Conservation (phyloP, 2,888 invertebrate genomes). For the Cantharis rufa region DNA sequence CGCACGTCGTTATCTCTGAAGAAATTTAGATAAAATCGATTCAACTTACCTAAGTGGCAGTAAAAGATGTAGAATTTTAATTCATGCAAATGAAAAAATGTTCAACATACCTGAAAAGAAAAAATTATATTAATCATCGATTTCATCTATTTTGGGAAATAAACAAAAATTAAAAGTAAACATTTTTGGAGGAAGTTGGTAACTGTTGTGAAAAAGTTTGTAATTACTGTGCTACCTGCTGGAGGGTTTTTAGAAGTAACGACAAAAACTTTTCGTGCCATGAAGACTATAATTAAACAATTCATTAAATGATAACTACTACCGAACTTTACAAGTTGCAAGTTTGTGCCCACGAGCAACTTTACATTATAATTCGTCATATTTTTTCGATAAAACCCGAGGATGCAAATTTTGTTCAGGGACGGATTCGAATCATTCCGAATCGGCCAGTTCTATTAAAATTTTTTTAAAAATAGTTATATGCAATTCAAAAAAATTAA, state of each 20-base stretch:
- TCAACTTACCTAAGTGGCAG: not conserved
- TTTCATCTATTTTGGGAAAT: not conserved
- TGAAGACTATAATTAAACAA: constrained; percentile 11
- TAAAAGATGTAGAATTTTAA: not conserved
- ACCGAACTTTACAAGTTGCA: constrained; percentile 16
- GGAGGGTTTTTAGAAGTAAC: not conserved
- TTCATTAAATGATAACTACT: constrained; percentile 18
- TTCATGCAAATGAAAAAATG: not conserved
- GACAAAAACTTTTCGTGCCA: not conserved
- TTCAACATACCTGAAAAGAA: not conserved
- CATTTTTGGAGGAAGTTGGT: not conserved
- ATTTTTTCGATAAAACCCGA: not conserved
- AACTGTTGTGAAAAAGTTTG: not conserved
- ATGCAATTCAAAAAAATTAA: no score
- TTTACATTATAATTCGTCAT: constrained; percentile 15
- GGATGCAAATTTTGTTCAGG: not conserved
- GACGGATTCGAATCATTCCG: not conserved
- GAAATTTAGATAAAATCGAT: not conserved
- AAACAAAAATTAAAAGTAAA: not conserved
- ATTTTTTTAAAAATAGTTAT: no score
- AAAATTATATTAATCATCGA: not conserved
- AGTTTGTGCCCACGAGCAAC: constrained; percentile 4
- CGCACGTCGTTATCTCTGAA: not conserved
- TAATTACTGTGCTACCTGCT: not conserved
- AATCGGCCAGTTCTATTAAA: no score